Base-by-base conservation (phyloP, 2,113 vertebrate species). In the Eolophus roseicapilla region DNA sequence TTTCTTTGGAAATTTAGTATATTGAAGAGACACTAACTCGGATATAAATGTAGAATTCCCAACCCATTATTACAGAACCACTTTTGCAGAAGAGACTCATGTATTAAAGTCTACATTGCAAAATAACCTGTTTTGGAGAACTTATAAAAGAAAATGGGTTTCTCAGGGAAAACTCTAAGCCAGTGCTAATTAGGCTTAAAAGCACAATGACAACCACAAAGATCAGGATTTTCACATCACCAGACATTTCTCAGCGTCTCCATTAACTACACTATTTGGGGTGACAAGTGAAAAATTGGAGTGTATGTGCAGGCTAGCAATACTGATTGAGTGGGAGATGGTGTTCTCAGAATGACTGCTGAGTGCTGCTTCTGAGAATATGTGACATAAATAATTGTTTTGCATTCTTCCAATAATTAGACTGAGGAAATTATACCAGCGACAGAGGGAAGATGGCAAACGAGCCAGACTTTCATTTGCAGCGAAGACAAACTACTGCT, bases 171-270 rank as follows among this genome's bases (percentile, higher is more conserved):
- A 88, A 78, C 46, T 47, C 37, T 25, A 84, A 76, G 74, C 74
- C 49, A 52, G 12, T 17, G 10, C n/a, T 96, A 95, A 95, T 94
- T 88, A 94, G 83, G 55, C 43, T 84, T 81, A 86, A 67, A 91
- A 78, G 46, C 41, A 80, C 1, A 24, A 85, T 39, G 39, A 95
- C 84, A 88, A 95, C 63, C 43, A 63, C 82, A 88, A 93, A 88
- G 46, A 89, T 67, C 11, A 7, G 13, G 70, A 92, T 91, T 93
- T 93, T 85, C 80, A 80, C 55, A 65, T 52, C 39, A 86, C 14
- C 70, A 91, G 83, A 64, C 33, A 50, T 19, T 86, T 83, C 44
- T 64, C 90, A 78, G 74, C 31, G 43, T 82, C 82, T 96, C 68
- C 63, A 88, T 62, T 89, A 92, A 85, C 47, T 41, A 44, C 41